Conservation (phyloP, 2,888 invertebrate genomes). For the Apomyelois bistriatella region DNA sequence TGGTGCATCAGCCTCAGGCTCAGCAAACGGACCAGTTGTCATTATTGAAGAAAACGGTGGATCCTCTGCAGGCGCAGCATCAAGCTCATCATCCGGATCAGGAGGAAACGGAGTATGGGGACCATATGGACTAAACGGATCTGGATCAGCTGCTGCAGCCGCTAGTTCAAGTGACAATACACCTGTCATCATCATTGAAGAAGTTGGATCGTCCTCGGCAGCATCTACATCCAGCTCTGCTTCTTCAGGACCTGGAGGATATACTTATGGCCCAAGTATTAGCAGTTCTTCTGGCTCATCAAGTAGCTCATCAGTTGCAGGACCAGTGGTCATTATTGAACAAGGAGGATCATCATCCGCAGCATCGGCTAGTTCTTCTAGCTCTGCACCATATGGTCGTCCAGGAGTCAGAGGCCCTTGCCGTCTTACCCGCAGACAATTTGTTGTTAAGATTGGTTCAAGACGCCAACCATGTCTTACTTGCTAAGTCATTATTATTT, state of each 20-base stretch:
- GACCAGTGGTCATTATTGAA: slow-evolving; percentile 18
- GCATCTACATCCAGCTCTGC: slow-evolving; percentile 13
- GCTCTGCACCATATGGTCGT: slow-evolving; percentile 3
- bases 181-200: slow-evolving; percentile 27
- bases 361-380: not conserved
- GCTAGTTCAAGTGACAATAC: slow-evolving; percentile 36
- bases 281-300: slow-evolving; percentile 12
- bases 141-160: slow-evolving; percentile 2
- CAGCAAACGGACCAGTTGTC: too few species aligned
- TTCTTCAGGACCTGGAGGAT: slow-evolving; percentile 10
- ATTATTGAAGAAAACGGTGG: too few species aligned
- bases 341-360: slow-evolving; percentile 1
- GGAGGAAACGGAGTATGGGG: not conserved
- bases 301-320: slow-evolving; percentile 17
- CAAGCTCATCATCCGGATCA: not conserved
- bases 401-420: slow-evolving; percentile 10
- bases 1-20: too few species aligned
- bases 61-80: slow-evolving; percentile 18
- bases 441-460: slow-evolving; percentile 48
- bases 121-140: not conserved
- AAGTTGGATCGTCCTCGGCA: slow-evolving; percentile 14
- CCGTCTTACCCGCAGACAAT: slow-evolving; percentile 25
- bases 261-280: slow-evolving; percentile 4
- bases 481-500: slow-evolving; percentile 38
- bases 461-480: slow-evolving; percentile 43